phyloP scores from a whole-genome alignment of 1,140 invertebrate species.

The Drosophila cardini region DNA sequence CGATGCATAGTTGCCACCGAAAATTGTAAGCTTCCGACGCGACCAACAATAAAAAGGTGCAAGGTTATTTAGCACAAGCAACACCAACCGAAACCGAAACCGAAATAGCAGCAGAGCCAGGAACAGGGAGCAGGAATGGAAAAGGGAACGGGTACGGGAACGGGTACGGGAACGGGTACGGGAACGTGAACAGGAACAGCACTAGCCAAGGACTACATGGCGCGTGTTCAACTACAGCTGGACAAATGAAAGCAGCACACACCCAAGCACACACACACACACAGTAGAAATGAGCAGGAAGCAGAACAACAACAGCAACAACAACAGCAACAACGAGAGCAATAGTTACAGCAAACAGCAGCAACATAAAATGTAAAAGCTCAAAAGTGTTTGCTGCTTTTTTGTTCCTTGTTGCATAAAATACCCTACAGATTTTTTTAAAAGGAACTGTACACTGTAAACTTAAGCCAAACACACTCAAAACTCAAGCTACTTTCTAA shows the following conservation, averaged over 20 bases:
- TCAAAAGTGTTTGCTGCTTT: constrained; percentile 69
- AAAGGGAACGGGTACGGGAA: too few species aligned
- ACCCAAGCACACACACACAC: constrained; percentile 36
- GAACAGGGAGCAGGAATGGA: not conserved
- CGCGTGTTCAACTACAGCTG: constrained; percentile 77
- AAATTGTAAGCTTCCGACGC: constrained; percentile 79
- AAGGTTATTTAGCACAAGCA: constrained; percentile 79
- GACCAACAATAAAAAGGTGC: constrained; percentile 79
- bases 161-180: not conserved
- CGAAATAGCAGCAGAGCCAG: constrained; percentile 11
- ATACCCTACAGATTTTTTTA: constrained; percentile 20
- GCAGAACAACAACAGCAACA: constrained; percentile 23
- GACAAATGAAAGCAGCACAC: constrained; percentile 74
- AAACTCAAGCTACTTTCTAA: too few species aligned
- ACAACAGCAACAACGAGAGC: constrained; percentile 49
- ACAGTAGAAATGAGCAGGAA: not conserved
- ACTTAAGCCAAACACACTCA: too few species aligned
- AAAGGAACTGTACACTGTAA: too few species aligned
- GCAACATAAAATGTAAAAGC: constrained; percentile 78
- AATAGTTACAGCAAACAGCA: constrained; percentile 70
- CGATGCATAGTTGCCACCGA: constrained; percentile 47
- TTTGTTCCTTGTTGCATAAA: constrained; percentile 27
- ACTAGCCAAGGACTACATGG: constrained; percentile 60
- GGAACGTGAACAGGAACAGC: not conserved
- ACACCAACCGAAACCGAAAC: constrained; percentile 55